A percentile compares a stretch with the other conserved stretches of the same genome.
Conservation (phyloP, 2,113 vertebrate species). For the Poeciliopsis prolifica region DNA sequence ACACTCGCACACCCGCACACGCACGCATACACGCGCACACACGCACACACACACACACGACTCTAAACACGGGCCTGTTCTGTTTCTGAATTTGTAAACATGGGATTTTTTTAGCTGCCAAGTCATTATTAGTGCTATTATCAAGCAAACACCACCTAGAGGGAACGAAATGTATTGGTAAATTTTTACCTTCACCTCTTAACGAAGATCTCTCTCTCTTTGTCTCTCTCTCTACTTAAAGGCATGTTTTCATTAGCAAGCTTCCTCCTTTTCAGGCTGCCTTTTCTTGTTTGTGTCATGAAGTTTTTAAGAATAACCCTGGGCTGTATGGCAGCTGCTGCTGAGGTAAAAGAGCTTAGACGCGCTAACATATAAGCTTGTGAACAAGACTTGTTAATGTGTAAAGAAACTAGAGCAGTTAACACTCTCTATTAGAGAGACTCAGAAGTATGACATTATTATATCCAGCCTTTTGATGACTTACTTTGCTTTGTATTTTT, state of each 20-base stretch:
- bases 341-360: slow-evolving; percentile 46
- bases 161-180: slow-evolving; percentile 13
- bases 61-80: slow-evolving; percentile 10
- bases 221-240: slow-evolving; percentile 25
- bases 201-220: slow-evolving; percentile 11
- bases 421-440: slow-evolving; percentile 27
- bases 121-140: slow-evolving; percentile 55
- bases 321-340: slow-evolving; percentile 66
- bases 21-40: not conserved
- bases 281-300: slow-evolving; percentile 59
- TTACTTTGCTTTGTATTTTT: slow-evolving; percentile 9
- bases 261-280: slow-evolving; percentile 24
- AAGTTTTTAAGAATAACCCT: slow-evolving; percentile 68
- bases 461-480: slow-evolving; percentile 17
- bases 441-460: slow-evolving; percentile 16
- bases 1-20: not conserved
- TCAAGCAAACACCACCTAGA: slow-evolving; percentile 44
- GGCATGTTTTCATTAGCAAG: slow-evolving; percentile 38
- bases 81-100: slow-evolving; percentile 22
- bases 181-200: slow-evolving; percentile 16
- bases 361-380: slow-evolving; percentile 15
- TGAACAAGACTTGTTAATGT: slow-evolving; percentile 35
- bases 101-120: slow-evolving; percentile 35
- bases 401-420: slow-evolving; percentile 39
- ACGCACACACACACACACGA: not conserved